These are phyloP conservation scores for Tylochromis polylepis DNA, from an alignment of 2,113 vertebrate genomes.

Conservation along the genomic window DNA sequence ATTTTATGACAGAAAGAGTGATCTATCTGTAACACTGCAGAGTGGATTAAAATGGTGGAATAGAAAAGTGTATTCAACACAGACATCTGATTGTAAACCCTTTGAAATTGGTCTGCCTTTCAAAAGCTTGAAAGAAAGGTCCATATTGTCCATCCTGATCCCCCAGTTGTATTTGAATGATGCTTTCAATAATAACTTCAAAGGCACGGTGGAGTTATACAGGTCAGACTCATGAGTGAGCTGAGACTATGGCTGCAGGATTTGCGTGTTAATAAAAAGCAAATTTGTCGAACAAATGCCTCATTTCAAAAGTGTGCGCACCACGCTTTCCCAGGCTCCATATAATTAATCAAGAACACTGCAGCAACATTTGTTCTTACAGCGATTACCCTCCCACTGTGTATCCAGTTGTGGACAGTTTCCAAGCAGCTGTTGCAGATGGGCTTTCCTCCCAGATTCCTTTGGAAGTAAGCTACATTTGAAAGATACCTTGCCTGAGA, in stretches of 20 bases:
- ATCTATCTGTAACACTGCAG: not conserved
- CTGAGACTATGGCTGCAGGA: not conserved
- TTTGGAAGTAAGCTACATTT: not conserved
- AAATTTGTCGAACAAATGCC: conserved; percentile 19
- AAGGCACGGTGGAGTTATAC: conserved; percentile 16
- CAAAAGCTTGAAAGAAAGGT: not conserved
- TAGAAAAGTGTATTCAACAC: not conserved
- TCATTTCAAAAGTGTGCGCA: conserved; percentile 6
- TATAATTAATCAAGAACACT: conserved; percentile 16
- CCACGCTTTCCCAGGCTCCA: conserved; percentile 8
- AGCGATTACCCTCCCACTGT: conserved; percentile 18
- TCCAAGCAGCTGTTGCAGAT: conserved; percentile 33
- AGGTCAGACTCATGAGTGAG: conserved; percentile 21
- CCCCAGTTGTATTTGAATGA: conserved; percentile 21
- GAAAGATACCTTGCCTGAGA: not conserved
- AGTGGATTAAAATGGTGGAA: not conserved
- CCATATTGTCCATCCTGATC: conserved; percentile 32
- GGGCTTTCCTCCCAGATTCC: conserved; percentile 2
- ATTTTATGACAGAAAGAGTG: not conserved
- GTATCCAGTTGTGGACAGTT: conserved; percentile 17
- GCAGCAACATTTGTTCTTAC: conserved; percentile 33
- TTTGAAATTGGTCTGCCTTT: conserved; percentile 29
- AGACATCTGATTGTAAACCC: conserved; percentile 16
- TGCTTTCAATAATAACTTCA: conserved; percentile 43
- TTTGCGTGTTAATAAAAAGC: conserved; percentile 34